phyloP scores from a whole-genome alignment of 2,113 vertebrate genomes.

The Xyrauchen texanus region DNA sequence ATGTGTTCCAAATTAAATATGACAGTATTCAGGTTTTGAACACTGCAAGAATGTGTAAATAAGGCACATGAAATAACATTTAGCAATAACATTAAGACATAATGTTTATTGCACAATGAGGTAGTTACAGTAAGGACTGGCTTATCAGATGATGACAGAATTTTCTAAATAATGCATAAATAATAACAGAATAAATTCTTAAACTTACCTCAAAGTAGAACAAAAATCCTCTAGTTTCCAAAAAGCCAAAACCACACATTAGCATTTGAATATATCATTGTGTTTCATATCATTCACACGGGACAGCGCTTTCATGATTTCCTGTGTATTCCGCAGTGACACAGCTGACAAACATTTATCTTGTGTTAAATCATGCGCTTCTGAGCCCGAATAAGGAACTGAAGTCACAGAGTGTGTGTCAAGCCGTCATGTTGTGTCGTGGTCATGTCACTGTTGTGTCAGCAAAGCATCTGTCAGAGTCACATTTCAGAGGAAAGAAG shows the following conservation, averaged over 20 bases:
- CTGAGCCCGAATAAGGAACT: slow-evolving; percentile 40
- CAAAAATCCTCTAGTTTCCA: not conserved
- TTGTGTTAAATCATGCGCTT: slow-evolving; percentile 49
- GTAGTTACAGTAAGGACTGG: no score
- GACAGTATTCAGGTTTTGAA: no score
- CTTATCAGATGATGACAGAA: no score
- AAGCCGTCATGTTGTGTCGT: slow-evolving; percentile 67
- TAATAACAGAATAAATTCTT: not conserved
- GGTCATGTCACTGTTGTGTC: slow-evolving; percentile 61
- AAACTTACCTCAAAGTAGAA: not conserved
- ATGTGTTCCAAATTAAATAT: no score
- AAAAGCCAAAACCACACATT: slow-evolving; percentile 1
- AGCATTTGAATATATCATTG: slow-evolving; percentile 38
- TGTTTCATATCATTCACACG: slow-evolving; percentile 7
- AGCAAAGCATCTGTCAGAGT: slow-evolving; percentile 72
- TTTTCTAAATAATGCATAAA: no score
- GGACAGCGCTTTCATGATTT: slow-evolving; percentile 27
- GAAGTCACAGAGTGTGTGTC: slow-evolving; percentile 36
- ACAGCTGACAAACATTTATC: slow-evolving; percentile 53
- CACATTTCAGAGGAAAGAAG: slow-evolving; percentile 71
- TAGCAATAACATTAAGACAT: no score
- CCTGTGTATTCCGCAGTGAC: slow-evolving; percentile 36
- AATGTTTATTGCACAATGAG: no score
- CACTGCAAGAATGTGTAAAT: no score
- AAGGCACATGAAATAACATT: no score